Percentiles rank a stretch among this genome's conserved stretches.
Conservation (phyloP, 2,888 invertebrate species). For the Erebia epiphron region DNA sequence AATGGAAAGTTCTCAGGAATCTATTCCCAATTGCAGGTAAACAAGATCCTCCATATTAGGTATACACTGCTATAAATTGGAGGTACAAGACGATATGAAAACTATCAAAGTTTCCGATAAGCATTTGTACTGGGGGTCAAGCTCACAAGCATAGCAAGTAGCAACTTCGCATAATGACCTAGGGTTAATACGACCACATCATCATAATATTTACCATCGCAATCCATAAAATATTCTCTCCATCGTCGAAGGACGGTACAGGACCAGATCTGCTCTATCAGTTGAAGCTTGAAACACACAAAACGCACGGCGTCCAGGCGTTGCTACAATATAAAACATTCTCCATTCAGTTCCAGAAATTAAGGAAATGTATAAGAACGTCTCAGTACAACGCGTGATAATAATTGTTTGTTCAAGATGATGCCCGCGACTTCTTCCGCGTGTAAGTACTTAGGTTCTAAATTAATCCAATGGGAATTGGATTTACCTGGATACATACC, state of each 20-base stretch:
- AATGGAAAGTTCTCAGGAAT: too few relatives aligned
- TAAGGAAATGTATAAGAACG: too few relatives aligned
- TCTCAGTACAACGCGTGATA: too few relatives aligned
- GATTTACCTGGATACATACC: too few relatives aligned
- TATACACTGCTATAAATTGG: background rate
- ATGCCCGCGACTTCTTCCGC: too few relatives aligned
- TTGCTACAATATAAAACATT: background rate
- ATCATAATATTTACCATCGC: background rate
- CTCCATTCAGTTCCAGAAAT: background rate
- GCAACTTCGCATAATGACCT: slow-evolving; percentile 7
- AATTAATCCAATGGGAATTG: too few relatives aligned
- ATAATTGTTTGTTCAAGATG: background rate
- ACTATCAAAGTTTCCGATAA: background rate
- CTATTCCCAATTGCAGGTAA: too few relatives aligned
- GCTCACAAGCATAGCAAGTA: slow-evolving; percentile 1
- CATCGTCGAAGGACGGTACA: slow-evolving; percentile 1
- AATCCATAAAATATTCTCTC: slow-evolving; percentile 15
- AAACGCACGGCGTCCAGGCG: background rate
- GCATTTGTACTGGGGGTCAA: background rate
- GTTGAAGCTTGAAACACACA: background rate
- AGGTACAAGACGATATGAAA: background rate
- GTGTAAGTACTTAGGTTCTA: too few relatives aligned
- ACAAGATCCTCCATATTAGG: too few relatives aligned
- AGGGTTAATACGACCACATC: background rate
- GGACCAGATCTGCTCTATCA: background rate